A percentile compares a stretch with the other conserved stretches of the same genome.
Evolutionary conservation across 2,113 vertebrate species (phyloP).

Genomic region (Poicephalus meyeri): DNA sequence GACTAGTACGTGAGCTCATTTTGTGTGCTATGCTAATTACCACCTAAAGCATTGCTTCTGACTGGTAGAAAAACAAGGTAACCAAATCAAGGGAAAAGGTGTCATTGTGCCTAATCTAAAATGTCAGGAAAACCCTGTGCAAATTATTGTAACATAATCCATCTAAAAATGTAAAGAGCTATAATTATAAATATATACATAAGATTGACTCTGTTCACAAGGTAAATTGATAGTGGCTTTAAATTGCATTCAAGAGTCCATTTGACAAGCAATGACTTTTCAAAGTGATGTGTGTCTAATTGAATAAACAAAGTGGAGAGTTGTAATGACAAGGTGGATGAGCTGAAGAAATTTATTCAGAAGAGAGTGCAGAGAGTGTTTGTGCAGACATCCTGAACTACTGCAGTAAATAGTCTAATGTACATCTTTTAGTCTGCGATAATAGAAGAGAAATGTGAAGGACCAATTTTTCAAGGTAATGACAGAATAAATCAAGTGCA

Average conservation of each 20-base stretch:
- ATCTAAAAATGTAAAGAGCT: background rate
- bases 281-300: conserved; percentile 75
- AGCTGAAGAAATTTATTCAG: conserved; percentile 62
- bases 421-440: conserved; percentile 77
- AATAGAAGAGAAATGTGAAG: conserved; percentile 82
- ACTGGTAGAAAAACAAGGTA: background rate
- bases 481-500: conserved; percentile 84
- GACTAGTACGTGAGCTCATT: background rate
- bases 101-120: background rate
- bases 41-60: background rate
- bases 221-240: conserved; percentile 51
- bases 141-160: background rate
- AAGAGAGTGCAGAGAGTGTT: conserved; percentile 70
- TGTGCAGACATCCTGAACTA: conserved; percentile 64
- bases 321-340: conserved; percentile 68
- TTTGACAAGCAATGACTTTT: conserved; percentile 74
- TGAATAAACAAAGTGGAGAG: conserved; percentile 77
- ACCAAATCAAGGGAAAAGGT: background rate
- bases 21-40: accelerated
- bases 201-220: conserved; percentile 15
- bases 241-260: conserved; percentile 58
- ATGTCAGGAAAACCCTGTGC: background rate
- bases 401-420: conserved; percentile 81
- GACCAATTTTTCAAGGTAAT: conserved; percentile 84
- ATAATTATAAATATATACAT: background rate